Evolutionary conservation across 1,140 invertebrate genomes (phyloP), one percentile per base, ranked within the genome.

Genomic region (Atta texana): DNA sequence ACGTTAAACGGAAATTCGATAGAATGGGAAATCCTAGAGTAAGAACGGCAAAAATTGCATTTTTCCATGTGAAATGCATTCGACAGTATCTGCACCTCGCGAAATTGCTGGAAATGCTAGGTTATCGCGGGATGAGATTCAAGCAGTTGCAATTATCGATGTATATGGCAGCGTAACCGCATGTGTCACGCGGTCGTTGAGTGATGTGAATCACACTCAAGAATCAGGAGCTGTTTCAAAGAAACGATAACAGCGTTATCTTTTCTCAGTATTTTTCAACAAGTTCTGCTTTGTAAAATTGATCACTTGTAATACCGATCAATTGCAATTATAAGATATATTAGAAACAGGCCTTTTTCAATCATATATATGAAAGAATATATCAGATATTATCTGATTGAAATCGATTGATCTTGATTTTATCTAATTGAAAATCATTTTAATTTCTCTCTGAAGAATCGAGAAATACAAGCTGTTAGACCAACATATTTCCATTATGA

Each of bases 211-310:
- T 89, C 53, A 77, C 14, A 21, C 18, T 49, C 16, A 63, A 84
- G 80, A 87, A 63, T 31, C 31, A 85, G 34, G 44, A 78, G 75
- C 57, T 57, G 14, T 88, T 91, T 76, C 78, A 12, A 87, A 68
- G 88, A 90, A 88, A 3, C 10, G 87, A 80, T 90, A 87, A 87
- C 76, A 12, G 7, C 34, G 49, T 84, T 84, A 89, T 71, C 76
- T 55, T 8, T 89, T 74, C 88, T 16, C 0, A 55, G 75, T 75
- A 89, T 51, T 61, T 61, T 34, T 28, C 39, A 49, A 61, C 7
- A 28, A 51, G 8, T 21, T 51, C 31, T 49, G 12, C 14, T 24
- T 63, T 63, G 28, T 51, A 34, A 51, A 51, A 21, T 61, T 16
- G 4, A 75, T 34, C 7, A 61, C 0, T 51, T 8, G 39, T 28